Conservation (phyloP, 2,888 invertebrate species). For the Tinea semifulvella region DNA sequence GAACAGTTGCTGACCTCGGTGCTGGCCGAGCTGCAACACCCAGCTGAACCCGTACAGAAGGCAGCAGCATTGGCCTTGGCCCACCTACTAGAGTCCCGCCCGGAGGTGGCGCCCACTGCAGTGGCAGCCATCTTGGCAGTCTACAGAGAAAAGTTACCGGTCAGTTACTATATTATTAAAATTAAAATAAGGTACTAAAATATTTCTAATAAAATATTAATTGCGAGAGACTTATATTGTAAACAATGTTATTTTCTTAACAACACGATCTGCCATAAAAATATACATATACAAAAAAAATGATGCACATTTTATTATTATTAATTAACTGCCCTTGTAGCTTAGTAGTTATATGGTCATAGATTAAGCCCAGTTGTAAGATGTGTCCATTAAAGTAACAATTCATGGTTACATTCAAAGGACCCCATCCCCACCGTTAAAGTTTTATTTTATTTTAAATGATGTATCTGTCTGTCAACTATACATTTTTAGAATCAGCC, state of each 20-base stretch:
- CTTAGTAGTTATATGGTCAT: too few species aligned
- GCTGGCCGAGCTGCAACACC: slow-evolving; percentile 79
- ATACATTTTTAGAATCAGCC: too few species aligned
- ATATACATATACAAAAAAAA: not conserved
- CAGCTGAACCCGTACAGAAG: slow-evolving; percentile 82
- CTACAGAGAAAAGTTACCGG: slow-evolving; percentile 80
- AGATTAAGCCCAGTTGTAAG: too few species aligned
- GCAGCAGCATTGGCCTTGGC: slow-evolving; percentile 85
- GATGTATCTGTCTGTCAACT: too few species aligned
- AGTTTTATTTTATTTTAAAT: too few species aligned
- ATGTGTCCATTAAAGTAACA: too few species aligned
- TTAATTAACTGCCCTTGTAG: too few species aligned
- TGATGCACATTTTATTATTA: not conserved
- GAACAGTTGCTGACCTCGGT: slow-evolving; percentile 36
- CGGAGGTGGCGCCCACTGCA: slow-evolving; percentile 35
- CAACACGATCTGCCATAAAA: not conserved
- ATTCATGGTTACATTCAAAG: too few species aligned
- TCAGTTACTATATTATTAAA: slow-evolving; percentile 31
- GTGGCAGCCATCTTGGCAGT: slow-evolving; percentile 68
- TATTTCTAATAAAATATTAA: too few species aligned
- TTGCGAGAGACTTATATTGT: too few species aligned
- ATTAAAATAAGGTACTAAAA: too few species aligned
- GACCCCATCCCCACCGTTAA: too few species aligned
- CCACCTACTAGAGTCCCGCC: slow-evolving; percentile 53
- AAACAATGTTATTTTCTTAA: not conserved